These are phyloP conservation scores for Conus ventricosus DNA, from an alignment of 1,140 invertebrate species.

Conservation along the genomic window DNA sequence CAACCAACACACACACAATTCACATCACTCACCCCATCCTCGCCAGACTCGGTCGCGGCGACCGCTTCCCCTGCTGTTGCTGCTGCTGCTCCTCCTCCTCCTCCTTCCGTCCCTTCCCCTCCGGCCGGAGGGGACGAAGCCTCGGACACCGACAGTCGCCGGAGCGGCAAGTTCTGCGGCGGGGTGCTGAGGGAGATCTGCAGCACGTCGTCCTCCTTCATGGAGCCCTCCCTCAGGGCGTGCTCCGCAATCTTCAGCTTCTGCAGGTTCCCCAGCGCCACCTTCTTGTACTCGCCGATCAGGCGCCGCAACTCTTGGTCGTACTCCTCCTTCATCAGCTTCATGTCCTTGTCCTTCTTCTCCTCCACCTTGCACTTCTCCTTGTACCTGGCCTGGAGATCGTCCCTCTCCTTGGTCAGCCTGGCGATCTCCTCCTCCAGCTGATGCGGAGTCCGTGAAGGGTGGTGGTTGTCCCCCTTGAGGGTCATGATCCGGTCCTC, in stretches of 20 bases:
- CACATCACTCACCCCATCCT: too few species aligned
- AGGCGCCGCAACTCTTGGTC: slow-evolving; percentile 39
- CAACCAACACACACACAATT: too few species aligned
- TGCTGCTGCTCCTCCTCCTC: neutral
- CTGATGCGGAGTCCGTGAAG: neutral
- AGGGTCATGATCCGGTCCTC: neutral
- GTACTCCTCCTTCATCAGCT: slow-evolving; percentile 36
- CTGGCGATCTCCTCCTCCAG: slow-evolving; percentile 20
- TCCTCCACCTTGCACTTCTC: slow-evolving; percentile 27
- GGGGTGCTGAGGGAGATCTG: slow-evolving; percentile 11
- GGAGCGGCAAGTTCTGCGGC: slow-evolving; percentile 5
- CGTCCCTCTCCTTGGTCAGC: slow-evolving; percentile 23
- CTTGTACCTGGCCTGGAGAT: neutral
- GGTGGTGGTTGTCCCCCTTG: neutral
- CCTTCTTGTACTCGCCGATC: slow-evolving; percentile 46
- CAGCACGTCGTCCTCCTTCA: slow-evolving; percentile 44
- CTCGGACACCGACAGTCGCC: slow-evolving; percentile 29
- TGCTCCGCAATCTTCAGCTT: slow-evolving; percentile 45
- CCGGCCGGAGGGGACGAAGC: neutral
- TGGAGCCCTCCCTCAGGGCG: slow-evolving; percentile 35
- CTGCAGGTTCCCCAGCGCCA: slow-evolving; percentile 46
- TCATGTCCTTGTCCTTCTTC: slow-evolving; percentile 37
- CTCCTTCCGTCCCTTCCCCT: neutral
- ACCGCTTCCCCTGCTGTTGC: too few species aligned
- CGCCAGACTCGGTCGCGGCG: too few species aligned